These are phyloP conservation scores for Eledona agricola DNA, from an alignment of 2,888 invertebrate genomes.

Conservation along the genomic window DNA sequence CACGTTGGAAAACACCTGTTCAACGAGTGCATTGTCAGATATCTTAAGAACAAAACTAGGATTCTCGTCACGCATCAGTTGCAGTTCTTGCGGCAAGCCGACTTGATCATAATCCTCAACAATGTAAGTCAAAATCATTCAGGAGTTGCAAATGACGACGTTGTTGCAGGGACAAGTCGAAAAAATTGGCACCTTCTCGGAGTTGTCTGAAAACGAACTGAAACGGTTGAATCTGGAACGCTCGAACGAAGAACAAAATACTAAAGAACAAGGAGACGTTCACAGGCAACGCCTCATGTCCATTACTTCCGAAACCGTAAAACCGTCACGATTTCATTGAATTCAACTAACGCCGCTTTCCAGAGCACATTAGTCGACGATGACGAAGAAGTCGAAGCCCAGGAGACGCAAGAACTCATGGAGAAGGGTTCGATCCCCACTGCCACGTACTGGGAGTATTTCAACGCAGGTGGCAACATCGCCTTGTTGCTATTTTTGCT, in stretches of 20 bases:
- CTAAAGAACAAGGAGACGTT: slow-evolving; percentile 43
- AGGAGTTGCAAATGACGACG: neutral
- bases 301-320: slow-evolving; percentile 53
- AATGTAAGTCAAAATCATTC: slow-evolving; percentile 62
- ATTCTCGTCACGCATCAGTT: slow-evolving; percentile 87
- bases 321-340: neutral
- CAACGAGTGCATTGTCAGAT: slow-evolving; percentile 73
- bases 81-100: slow-evolving; percentile 76
- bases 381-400: slow-evolving; percentile 63
- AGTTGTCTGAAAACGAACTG: slow-evolving; percentile 65
- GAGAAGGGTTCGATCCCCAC: slow-evolving; percentile 71
- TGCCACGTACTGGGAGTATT: slow-evolving; percentile 74
- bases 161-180: slow-evolving; percentile 69
- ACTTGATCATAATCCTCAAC: slow-evolving; percentile 72
- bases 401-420: slow-evolving; percentile 72
- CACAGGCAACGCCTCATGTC: slow-evolving; percentile 48
- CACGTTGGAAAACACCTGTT: slow-evolving; percentile 80
- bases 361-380: slow-evolving; percentile 56
- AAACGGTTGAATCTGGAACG: slow-evolving; percentile 47
- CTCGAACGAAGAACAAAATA: slow-evolving; percentile 56
- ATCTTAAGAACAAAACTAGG: slow-evolving; percentile 70
- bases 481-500: slow-evolving; percentile 66
- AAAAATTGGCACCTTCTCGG: slow-evolving; percentile 66
- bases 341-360: slow-evolving; percentile 13
- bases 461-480: slow-evolving; percentile 73